Base-by-base conservation (phyloP, 1,140 invertebrate species). In the Calosoma granatense region DNA sequence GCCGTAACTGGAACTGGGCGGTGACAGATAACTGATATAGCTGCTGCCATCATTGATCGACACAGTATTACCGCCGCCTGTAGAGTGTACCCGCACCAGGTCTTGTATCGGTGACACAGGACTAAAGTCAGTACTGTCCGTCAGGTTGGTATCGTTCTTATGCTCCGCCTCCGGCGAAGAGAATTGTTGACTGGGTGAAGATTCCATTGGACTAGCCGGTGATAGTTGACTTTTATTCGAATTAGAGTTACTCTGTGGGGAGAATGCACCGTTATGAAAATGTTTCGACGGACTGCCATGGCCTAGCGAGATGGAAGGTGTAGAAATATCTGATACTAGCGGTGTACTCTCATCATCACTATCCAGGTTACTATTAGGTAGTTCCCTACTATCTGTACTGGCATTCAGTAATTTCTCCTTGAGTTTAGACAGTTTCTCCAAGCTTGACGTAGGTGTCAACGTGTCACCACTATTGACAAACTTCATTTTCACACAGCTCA, bases 391-490 rank as follows among this genome's bases (percentile, higher is more conserved):
- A 26, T 70, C 68, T 0, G 68, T 63, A 54, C 63, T 62, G 0
- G 67, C 72, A 20, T 73, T 67, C 1, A 76, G 63, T 1, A 78
- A 56, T 51, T 72, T 72, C 15, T 76, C 75, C 56, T 73, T 76
- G 0, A 75, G 23, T 51, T 70, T 70, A 17, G 64, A 60, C 6
- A 78, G 54, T 36, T 74, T 75, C 21, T 74, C 70, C 4, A 73
- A 56, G 21, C 67, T 71, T 4, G 41, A 47, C 17, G 41, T 47
- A 12, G 41, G 41, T 4, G 41, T 47, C 61, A 54, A 0, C 56
- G 55, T 0, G 66, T 61, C 2, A 64, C 56, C 9, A 17, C 9
- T 4, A 47, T 3, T 17, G 4, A 17, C 41, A 47, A 47, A 47
- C 17, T 47, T 47, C 6, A 47, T 6, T 47, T 47, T 47, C 3